These are phyloP conservation scores for Rhinichthys osculus DNA, from an alignment of 2,797 vertebrate species.

Conservation along the genomic window DNA sequence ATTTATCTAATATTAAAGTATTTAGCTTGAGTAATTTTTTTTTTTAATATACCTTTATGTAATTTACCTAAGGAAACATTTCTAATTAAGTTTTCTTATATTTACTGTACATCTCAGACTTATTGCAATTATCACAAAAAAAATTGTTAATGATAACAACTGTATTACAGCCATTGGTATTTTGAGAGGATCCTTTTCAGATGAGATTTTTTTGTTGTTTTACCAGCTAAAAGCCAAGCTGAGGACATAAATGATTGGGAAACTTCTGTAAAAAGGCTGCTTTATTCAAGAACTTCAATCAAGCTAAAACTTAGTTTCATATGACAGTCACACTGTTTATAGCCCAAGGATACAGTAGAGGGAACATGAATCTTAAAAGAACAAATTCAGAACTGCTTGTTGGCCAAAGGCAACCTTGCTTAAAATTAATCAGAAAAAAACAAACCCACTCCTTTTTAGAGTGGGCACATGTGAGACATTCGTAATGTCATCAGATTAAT, in stretches of 20 bases:
- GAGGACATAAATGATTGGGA: neutral
- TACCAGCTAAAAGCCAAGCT: neutral
- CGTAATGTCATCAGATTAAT: neutral
- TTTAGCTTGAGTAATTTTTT: neutral
- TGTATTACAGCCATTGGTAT: neutral
- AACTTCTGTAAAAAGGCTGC: neutral
- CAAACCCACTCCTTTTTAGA: too few relatives aligned
- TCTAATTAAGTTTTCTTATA: neutral
- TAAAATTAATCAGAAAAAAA: neutral
- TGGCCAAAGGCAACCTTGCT: neutral
- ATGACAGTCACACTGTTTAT: constrained; percentile 19
- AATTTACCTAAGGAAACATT: neutral
- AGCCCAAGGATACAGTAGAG: neutral
- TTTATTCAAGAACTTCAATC: constrained; percentile 2
- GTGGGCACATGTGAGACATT: neutral
- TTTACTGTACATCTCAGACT: neutral
- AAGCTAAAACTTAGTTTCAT: neutral
- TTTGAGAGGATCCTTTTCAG: neutral
- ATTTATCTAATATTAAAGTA: neutral
- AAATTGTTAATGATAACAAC: neutral
- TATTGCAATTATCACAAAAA: neutral
- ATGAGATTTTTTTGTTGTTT: neutral
- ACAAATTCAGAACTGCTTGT: neutral
- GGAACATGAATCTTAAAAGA: constrained; percentile 6
- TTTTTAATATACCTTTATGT: too few relatives aligned